These are phyloP conservation scores for Buceros bicornis DNA, from an alignment of 2,797 vertebrate genomes.

Conservation along the genomic window DNA sequence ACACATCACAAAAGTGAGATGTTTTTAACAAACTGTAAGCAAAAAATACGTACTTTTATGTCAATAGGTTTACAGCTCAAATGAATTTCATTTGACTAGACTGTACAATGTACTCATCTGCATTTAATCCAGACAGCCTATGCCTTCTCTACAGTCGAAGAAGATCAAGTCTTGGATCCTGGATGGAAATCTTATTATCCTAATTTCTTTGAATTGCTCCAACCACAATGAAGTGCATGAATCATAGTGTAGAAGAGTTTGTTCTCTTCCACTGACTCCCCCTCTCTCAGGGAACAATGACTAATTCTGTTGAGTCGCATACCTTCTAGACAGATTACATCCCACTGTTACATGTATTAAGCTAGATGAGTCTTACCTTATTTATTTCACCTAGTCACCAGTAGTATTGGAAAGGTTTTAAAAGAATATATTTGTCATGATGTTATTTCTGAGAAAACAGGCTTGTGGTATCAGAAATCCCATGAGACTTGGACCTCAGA, in stretches of 20 bases:
- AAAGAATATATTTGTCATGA: not conserved
- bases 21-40: not conserved
- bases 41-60: not conserved
- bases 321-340: not conserved
- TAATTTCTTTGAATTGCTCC: not conserved
- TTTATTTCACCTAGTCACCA: not conserved
- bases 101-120: not conserved
- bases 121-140: not conserved
- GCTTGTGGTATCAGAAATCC: not conserved
- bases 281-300: not conserved
- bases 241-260: not conserved
- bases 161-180: not conserved
- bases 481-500: not conserved
- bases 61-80: not conserved
- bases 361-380: not conserved
- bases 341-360: not conserved
- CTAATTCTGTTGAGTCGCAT: not conserved
- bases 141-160: not conserved
- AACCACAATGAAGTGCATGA: not conserved
- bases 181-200: not conserved
- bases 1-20: not conserved
- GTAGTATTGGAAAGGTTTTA: not conserved
- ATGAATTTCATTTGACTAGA: not conserved
- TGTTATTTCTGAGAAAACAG: not conserved
- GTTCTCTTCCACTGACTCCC: not conserved